Conservation (phyloP, 2,113 vertebrate genomes). For the Psittacara wagleri region DNA sequence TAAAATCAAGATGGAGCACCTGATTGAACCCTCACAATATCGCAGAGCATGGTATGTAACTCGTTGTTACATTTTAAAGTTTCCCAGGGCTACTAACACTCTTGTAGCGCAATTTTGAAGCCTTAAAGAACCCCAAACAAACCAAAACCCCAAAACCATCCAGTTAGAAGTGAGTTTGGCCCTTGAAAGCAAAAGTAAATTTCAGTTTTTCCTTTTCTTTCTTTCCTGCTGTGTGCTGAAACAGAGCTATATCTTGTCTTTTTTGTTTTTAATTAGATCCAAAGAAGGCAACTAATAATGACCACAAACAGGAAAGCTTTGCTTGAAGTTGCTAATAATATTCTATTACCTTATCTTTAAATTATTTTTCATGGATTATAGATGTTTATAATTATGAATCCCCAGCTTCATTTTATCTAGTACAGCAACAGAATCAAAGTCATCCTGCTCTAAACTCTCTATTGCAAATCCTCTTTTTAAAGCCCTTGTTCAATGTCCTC, state of each 20-base stretch:
- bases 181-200: background rate
- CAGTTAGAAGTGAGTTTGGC: background rate
- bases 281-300: background rate
- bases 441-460: slow-evolving; percentile 50
- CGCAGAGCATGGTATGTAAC: accelerated
- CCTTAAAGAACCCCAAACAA: background rate
- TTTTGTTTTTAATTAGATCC: background rate
- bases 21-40: background rate
- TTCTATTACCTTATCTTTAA: slow-evolving; percentile 68
- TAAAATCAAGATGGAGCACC: background rate
- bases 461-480: slow-evolving; percentile 69
- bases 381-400: slow-evolving; percentile 63
- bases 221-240: background rate
- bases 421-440: slow-evolving; percentile 69
- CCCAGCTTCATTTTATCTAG: slow-evolving; percentile 65
- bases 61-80: background rate
- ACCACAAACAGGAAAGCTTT: slow-evolving; percentile 37
- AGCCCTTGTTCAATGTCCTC: slow-evolving; percentile 53
- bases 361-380: slow-evolving; percentile 63
- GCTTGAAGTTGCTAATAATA: slow-evolving; percentile 36
- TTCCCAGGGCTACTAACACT: background rate
- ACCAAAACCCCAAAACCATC: background rate
- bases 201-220: background rate
- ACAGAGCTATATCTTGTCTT: background rate
- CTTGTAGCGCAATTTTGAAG: background rate